Conservation (phyloP, 2,888 invertebrate genomes). For the Hipparchia sbordonii region DNA sequence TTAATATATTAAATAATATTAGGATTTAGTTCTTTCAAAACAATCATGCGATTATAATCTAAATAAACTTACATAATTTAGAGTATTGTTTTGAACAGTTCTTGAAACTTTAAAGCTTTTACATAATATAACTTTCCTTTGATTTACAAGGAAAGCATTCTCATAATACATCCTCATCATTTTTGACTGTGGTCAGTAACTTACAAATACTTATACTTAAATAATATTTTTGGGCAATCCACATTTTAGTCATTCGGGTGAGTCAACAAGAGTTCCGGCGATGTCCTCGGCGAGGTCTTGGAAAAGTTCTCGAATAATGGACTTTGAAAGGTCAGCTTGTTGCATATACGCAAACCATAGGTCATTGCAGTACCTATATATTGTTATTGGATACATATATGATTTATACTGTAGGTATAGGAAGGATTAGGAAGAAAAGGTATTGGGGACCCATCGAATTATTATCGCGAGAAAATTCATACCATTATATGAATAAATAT, state of each 20-base stretch:
- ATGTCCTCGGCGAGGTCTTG: constrained; percentile 22
- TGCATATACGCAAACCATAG: background rate
- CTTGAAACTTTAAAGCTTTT: too few species aligned
- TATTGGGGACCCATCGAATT: too few species aligned
- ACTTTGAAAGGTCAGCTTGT: constrained; percentile 7
- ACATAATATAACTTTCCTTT: background rate
- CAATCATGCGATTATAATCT: too few species aligned
- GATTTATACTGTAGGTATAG: too few species aligned
- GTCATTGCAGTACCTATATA: background rate
- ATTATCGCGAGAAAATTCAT: too few species aligned
- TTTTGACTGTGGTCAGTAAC: background rate
- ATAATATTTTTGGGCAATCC: background rate
- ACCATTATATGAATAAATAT: too few species aligned
- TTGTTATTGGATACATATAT: background rate
- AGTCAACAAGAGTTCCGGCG: constrained; percentile 18
- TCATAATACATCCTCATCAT: too few species aligned
- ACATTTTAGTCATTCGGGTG: constrained; percentile 11
- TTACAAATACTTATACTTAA: background rate
- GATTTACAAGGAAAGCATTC: too few species aligned
- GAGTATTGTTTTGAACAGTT: too few species aligned
- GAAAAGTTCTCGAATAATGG: constrained; percentile 11
- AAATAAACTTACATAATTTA: too few species aligned
- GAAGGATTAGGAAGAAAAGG: too few species aligned
- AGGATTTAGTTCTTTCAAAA: too few species aligned
- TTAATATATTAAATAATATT: background rate